phyloP scores from a whole-genome alignment of 2,797 vertebrate genomes.

The Steatocranus sp. region DNA sequence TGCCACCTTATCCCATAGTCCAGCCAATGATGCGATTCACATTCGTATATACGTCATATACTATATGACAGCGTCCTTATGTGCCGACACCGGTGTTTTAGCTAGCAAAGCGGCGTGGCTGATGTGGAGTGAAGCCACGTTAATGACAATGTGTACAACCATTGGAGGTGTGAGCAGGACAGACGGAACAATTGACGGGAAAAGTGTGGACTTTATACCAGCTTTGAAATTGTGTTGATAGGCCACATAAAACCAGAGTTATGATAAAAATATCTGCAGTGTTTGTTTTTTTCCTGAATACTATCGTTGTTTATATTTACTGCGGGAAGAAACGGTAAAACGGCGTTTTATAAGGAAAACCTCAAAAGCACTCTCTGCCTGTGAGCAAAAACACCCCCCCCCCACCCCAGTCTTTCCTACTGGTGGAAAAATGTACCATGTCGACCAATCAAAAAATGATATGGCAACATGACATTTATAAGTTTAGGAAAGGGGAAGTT shows the following conservation, averaged over 20 bases:
- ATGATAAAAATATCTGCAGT: no score
- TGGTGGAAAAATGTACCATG: neutral
- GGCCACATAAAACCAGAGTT: no score
- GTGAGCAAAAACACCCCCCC: neutral
- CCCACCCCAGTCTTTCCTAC: neutral
- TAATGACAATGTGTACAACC: neutral
- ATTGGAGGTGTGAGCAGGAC: neutral
- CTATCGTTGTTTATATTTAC: neutral
- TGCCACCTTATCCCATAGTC: neutral
- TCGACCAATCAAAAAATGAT: neutral
- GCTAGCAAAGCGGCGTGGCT: neutral
- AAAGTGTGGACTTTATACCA: neutral
- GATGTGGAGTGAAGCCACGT: neutral
- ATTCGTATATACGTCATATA: neutral
- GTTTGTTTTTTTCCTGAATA: neutral
- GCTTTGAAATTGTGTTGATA: neutral
- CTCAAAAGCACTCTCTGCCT: no score
- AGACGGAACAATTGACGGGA: neutral
- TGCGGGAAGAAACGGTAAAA: fast-evolving
- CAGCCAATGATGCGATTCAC: neutral
- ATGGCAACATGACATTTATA: neutral
- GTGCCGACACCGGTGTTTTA: neutral
- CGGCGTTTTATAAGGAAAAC: fast-evolving
- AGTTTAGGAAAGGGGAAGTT: neutral
- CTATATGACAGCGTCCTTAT: neutral